Evolutionary conservation across 2,113 vertebrate species (phyloP).

Genomic region (Daboia siamensis): DNA sequence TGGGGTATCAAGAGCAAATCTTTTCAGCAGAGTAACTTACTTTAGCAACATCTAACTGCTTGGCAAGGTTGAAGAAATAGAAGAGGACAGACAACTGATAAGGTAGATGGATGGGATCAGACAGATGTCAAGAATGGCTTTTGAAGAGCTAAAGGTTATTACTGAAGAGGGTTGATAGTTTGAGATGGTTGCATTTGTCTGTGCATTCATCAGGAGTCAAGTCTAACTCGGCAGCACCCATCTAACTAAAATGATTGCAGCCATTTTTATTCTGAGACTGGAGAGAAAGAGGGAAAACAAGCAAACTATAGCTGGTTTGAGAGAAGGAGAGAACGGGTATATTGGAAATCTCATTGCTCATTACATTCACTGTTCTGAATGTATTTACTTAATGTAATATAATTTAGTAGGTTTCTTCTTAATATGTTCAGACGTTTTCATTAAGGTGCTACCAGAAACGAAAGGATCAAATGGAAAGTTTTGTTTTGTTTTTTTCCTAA

Average conservation of each 20-base stretch:
- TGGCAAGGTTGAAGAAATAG: neutral
- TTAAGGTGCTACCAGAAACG: neutral
- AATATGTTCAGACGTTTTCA: neutral
- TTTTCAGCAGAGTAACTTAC: neutral
- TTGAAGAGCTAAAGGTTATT: neutral
- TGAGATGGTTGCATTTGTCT: neutral
- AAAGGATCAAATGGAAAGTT: neutral
- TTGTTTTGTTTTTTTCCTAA: neutral
- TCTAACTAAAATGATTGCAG: neutral
- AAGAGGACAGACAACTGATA: neutral
- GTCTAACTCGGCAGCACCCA: neutral
- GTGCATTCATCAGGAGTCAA: neutral
- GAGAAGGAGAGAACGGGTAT: neutral
- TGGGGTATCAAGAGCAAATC: neutral
- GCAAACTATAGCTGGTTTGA: neutral
- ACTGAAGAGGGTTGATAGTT: neutral
- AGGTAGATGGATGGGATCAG: neutral
- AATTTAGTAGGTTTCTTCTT: neutral
- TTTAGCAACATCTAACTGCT: neutral
- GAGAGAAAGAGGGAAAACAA: neutral
- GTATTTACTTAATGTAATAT: neutral
- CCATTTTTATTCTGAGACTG: neutral
- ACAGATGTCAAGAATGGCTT: neutral
- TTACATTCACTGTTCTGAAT: neutral
- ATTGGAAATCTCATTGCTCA: neutral